A percentile compares a stretch with the other conserved stretches of the same genome.
Evolutionary conservation across 1,140 invertebrate species (phyloP).

Genomic region (Apis laboriosa): DNA sequence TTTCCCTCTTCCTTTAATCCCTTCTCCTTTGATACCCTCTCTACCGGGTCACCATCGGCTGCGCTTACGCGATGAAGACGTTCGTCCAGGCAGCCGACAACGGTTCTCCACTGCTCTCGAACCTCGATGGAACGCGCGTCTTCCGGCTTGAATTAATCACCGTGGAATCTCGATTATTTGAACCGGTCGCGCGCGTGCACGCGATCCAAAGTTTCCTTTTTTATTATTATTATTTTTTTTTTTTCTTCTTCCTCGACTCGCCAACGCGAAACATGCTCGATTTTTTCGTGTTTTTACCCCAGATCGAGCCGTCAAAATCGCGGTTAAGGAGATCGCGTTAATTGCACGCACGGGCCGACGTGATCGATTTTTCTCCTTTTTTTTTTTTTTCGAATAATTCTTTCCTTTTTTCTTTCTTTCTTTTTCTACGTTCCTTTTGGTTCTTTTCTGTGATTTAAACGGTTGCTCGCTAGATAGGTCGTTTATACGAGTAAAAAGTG

Average conservation of each 20-base stretch:
- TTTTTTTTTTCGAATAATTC: slow-evolving; percentile 3
- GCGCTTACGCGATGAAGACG: slow-evolving; percentile 39
- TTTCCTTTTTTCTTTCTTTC: not conserved
- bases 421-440: not conserved
- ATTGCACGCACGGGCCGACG: slow-evolving; percentile 17
- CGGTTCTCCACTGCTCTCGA: slow-evolving; percentile 37
- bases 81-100: slow-evolving; percentile 30
- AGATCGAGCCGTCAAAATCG: not conserved
- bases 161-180: slow-evolving; percentile 45
- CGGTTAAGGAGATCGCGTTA: slow-evolving; percentile 16
- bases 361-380: not conserved
- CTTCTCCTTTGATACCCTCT: not conserved
- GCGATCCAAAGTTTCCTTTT: too few species aligned
- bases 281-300: not conserved
- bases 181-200: slow-evolving; percentile 27
- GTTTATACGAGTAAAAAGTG: slow-evolving; percentile 16
- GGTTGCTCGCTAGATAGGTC: not conserved
- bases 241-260: too few species aligned
- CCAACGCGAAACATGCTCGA: not conserved
- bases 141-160: slow-evolving; percentile 51
- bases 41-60: slow-evolving; percentile 18
- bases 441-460: not conserved
- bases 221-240: not conserved
- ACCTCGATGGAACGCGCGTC: slow-evolving; percentile 41
- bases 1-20: slow-evolving; percentile 16